Conservation (phyloP, 2,797 vertebrate genomes). For the Lycodopsis pacificus region DNA sequence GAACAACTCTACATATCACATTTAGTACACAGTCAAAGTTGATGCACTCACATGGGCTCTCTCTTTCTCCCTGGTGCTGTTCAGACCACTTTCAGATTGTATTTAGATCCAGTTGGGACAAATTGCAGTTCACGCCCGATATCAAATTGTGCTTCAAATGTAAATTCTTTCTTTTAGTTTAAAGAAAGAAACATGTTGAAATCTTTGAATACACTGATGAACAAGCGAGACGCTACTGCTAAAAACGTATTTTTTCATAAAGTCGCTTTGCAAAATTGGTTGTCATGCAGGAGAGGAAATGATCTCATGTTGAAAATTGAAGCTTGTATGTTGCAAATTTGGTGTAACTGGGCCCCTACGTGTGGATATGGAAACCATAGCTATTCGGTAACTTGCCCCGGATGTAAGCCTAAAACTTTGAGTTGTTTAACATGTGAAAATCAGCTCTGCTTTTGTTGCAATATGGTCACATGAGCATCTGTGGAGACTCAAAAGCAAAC, state of each 20-base stretch:
- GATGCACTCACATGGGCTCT: constrained; percentile 21
- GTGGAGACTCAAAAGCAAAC: not conserved
- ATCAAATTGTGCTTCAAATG: not conserved
- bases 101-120: not conserved
- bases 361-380: not conserved
- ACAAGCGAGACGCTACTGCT: not conserved
- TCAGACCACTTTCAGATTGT: not conserved
- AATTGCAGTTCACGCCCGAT: not conserved
- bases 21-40: constrained; percentile 17
- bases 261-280: not conserved
- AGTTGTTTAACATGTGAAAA: not conserved
- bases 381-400: not conserved
- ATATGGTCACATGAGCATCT: not conserved
- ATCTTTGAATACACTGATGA: not conserved
- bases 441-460: not conserved
- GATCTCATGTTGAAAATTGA: not conserved
- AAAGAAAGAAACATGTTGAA: not conserved
- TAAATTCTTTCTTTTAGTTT: not conserved
- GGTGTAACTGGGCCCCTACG: not conserved
- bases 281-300: not conserved
- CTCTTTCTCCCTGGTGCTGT: not conserved
- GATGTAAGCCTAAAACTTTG: not conserved
- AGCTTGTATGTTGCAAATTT: not conserved
- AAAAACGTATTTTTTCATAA: too few species aligned
- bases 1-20: constrained; percentile 29